These are phyloP conservation scores for Acleris emargana DNA, from an alignment of 2,888 invertebrate genomes.

Conservation along the genomic window DNA sequence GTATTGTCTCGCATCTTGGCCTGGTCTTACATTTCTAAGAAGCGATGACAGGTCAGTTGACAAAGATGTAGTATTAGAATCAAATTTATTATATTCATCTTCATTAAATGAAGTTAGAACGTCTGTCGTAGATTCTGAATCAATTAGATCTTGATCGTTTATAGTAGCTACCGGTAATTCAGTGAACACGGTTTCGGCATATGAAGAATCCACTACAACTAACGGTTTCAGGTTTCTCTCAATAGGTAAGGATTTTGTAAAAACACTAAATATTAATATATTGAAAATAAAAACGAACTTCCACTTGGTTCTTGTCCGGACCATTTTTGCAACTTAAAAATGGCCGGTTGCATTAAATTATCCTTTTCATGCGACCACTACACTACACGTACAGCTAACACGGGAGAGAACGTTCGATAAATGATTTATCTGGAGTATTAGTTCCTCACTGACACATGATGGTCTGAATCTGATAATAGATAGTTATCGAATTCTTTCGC, in stretches of 20 bases:
- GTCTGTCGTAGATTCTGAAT: conserved; percentile 30
- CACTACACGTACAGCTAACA: conserved; percentile 49
- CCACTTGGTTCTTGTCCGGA: conserved; percentile 60
- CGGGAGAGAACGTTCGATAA: conserved; percentile 38
- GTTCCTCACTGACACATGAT: conserved; percentile 57
- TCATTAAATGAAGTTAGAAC: background rate
- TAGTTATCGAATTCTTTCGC: conserved; percentile 25
- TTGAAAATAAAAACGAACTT: conserved; percentile 50
- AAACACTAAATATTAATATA: conserved; percentile 51
- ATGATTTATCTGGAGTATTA: conserved; percentile 40
- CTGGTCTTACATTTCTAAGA: conserved; percentile 52
- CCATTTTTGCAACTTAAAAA: conserved; percentile 56
- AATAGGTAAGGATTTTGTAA: conserved; percentile 53
- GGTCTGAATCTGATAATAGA: conserved; percentile 19
- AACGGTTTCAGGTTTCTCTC: conserved; percentile 11
- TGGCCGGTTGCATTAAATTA: conserved; percentile 47
- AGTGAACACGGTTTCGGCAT: conserved; percentile 18
- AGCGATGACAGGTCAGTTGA: conserved; percentile 40
- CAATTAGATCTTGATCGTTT: conserved; percentile 41
- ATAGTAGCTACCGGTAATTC: conserved; percentile 3
- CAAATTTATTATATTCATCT: conserved; percentile 31
- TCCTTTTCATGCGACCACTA: conserved; percentile 50
- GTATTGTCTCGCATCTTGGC: conserved; percentile 52
- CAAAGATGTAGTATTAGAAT: conserved; percentile 38
- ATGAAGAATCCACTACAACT: conserved; percentile 15